Conservation (phyloP, 2,797 vertebrate species). For the Anguilla obscura region DNA sequence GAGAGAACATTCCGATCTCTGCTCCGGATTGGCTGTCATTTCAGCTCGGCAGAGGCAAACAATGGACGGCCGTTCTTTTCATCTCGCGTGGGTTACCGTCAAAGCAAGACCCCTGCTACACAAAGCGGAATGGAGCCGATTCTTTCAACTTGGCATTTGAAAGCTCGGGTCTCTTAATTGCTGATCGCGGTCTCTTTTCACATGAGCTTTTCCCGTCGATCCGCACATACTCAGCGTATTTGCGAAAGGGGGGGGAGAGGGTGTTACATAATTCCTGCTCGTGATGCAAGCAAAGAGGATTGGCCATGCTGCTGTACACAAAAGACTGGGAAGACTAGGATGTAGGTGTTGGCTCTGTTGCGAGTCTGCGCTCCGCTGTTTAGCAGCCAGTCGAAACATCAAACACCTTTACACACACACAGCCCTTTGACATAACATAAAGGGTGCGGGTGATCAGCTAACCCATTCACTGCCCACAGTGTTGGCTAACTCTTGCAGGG, state of each 20-base stretch:
- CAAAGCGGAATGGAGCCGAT: background rate
- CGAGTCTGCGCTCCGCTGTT: background rate
- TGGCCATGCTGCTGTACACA: background rate
- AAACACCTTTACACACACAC: slow-evolving; percentile 6
- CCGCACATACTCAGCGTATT: background rate
- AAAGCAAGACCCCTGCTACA: background rate
- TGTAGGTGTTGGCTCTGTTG: background rate
- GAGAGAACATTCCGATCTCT: slow-evolving; percentile 24
- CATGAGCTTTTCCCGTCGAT: background rate
- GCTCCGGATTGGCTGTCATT: slow-evolving; percentile 6
- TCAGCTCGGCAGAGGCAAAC: slow-evolving; percentile 27
- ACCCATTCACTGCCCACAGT: background rate
- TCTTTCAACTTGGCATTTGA: background rate
- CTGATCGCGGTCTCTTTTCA: slow-evolving; percentile 8
- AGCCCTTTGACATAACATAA: background rate
- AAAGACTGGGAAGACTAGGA: background rate
- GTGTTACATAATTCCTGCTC: background rate
- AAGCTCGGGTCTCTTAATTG: slow-evolving; percentile 6
- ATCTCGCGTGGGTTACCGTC: slow-evolving; percentile 23
- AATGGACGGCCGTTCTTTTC: slow-evolving; percentile 11
- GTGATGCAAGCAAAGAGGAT: slow-evolving; percentile 4
- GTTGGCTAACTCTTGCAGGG: background rate
- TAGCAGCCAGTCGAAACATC: background rate
- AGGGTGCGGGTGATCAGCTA: background rate
- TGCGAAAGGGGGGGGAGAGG: background rate